These are phyloP conservation scores for Hypolimnas misippus DNA, from an alignment of 2,888 invertebrate genomes.

Conservation along the genomic window DNA sequence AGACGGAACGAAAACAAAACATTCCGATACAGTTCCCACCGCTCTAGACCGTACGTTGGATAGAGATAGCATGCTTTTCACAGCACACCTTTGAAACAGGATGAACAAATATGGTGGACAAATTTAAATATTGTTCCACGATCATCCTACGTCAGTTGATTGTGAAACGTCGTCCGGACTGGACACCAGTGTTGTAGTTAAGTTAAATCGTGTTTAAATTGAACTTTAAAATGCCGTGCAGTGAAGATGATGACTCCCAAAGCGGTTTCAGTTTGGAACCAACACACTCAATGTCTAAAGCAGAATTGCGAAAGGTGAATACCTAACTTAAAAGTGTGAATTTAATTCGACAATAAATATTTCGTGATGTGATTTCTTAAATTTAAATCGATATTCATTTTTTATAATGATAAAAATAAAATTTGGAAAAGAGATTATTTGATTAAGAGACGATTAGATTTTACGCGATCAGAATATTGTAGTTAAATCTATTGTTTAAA, in stretches of 20 bases:
- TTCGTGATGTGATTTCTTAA: not conserved
- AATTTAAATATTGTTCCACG: constrained; percentile 68
- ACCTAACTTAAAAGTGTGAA: not conserved
- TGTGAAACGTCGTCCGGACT: constrained; percentile 49
- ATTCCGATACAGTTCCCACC: constrained; percentile 82
- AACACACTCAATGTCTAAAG: constrained; percentile 86
- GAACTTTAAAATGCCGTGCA: constrained; percentile 86
- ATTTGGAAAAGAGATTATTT: too few species aligned
- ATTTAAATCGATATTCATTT: not conserved
- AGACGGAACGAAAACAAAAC: constrained; percentile 81
- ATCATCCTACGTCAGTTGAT: constrained; percentile 55
- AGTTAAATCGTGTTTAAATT: constrained; percentile 41
- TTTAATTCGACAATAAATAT: not conserved
- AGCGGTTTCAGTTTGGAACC: constrained; percentile 77
- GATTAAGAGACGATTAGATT: too few species aligned
- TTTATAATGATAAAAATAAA: too few species aligned
- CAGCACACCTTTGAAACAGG: constrained; percentile 56
- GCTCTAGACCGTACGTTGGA: constrained; percentile 49
- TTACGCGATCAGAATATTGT: too few species aligned
- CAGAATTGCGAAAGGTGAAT: constrained; percentile 87
- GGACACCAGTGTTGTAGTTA: constrained; percentile 47
- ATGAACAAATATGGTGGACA: constrained; percentile 65
- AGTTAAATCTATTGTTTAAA: too few species aligned
- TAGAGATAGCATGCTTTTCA: constrained; percentile 54
- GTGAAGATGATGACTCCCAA: constrained; percentile 85